These are phyloP conservation scores for Ptycholaimellus sp. DNA, from an alignment of 2,888 invertebrate species.

Conservation along the genomic window DNA sequence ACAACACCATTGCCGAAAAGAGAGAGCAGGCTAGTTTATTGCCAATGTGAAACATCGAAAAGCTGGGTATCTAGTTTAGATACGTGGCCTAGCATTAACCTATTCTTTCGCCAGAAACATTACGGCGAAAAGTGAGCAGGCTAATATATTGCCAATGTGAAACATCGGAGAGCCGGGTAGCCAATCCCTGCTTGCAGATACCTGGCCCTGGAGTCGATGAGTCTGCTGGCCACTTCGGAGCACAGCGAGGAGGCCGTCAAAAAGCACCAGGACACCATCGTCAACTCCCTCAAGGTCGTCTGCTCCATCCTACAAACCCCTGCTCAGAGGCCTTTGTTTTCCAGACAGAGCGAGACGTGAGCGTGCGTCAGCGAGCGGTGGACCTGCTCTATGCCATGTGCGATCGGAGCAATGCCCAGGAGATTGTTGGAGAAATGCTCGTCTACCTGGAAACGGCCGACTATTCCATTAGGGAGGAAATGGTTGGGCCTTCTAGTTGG, in stretches of 20 bases:
- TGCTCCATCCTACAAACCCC: too few relatives aligned
- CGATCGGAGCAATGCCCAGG: slow-evolving; percentile 92
- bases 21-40: too few relatives aligned
- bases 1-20: too few relatives aligned
- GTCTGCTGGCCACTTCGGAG: slow-evolving; percentile 90
- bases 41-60: too few relatives aligned
- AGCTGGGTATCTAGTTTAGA: too few relatives aligned
- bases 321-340: too few relatives aligned
- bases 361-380: slow-evolving; percentile 80
- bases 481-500: too few relatives aligned
- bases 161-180: too few relatives aligned
- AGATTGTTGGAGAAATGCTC: slow-evolving; percentile 98
- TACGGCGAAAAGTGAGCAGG: too few relatives aligned
- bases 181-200: slow-evolving; percentile 38
- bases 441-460: slow-evolving; percentile 96
- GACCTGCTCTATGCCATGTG: slow-evolving; percentile 98
- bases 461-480: slow-evolving; percentile 96
- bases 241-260: slow-evolving; percentile 98
- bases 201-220: slow-evolving; percentile 94
- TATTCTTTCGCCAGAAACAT: too few relatives aligned
- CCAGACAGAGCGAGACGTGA: slow-evolving; percentile 16
- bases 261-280: slow-evolving; percentile 97
- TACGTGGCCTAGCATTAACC: too few relatives aligned
- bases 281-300: slow-evolving; percentile 90
- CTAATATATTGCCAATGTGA: too few relatives aligned